Base-by-base conservation (phyloP, 2,113 vertebrate species). In the Probosciger aterrimus region DNA sequence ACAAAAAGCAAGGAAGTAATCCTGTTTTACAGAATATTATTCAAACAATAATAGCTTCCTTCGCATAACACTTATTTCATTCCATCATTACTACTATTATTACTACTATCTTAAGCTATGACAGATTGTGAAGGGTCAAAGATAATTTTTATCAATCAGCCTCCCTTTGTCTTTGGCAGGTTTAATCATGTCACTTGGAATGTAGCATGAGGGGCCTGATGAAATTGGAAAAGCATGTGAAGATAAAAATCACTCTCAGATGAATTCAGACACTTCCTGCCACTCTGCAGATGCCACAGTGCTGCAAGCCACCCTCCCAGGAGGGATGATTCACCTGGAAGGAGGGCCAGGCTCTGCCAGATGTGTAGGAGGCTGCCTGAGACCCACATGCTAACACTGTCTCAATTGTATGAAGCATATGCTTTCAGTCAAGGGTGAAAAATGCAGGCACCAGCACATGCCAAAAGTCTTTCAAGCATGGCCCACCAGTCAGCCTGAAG, bases 391-490 rank as follows among this genome's bases (percentile, higher is more conserved):
- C 98, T 98, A 98, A 99, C 99, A 99, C 98, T 98, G 98, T 98
- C 98, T 99, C 96, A 95, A 99, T 99, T 99, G 99, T 99, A 98
- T 96, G 64, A 97, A 98, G 98, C 99, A 99, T 98, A 98, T 99
- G 99, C 99, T 99, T 98, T 98, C 98, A 98, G 99, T 99, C 99
- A 99, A 98, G 99, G 98, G 99, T 99, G 99, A 99, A 99, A 98
- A 99, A 99, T 98, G 98, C 98, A 98, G 98, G 99, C 98, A 98
- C 98, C 98, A 98, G 98, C 98, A 98, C 98, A 98, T 98, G 99
- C 99, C 99, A 99, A 98, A 98, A 99, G 98, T 98, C 99, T 98
- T 98, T 99, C 98, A 98, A 99, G 99, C 99, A 98, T 98, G 98
- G 98, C 98, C 98, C 98, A 98, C 98, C 98, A 98, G 98, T 98